Evolutionary conservation across 2,888 invertebrate species (phyloP).

Genomic region (Meiosimyza platycephala): DNA sequence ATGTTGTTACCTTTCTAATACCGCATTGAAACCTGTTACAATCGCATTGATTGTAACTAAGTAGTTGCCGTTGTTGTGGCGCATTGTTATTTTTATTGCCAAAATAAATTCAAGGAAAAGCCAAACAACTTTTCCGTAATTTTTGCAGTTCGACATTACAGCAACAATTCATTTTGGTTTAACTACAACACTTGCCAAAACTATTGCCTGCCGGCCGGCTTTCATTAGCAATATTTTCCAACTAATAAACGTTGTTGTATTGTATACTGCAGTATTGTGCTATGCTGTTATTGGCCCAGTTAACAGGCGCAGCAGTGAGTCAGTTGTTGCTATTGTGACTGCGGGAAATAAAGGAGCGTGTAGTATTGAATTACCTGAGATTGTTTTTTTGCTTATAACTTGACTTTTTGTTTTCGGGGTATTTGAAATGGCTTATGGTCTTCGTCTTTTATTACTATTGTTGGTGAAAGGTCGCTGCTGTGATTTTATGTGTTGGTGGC

Average conservation of each 20-base stretch:
- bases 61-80: neutral
- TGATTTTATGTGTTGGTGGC: neutral
- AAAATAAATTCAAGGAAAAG: no score
- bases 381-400: neutral
- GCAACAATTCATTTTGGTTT: neutral
- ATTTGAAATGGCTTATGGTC: slow-evolving; percentile 5
- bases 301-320: slow-evolving; percentile 9
- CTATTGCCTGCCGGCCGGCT: slow-evolving; percentile 21
- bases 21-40: slow-evolving; percentile 6
- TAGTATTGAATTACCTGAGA: slow-evolving; percentile 19
- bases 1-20: slow-evolving; percentile 27
- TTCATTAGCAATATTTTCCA: neutral
- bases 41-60: neutral
- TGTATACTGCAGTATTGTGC: neutral
- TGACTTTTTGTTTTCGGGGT: neutral
- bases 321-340: neutral
- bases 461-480: slow-evolving; percentile 32
- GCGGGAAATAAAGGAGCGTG: neutral
- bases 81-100: neutral
- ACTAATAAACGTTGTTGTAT: neutral
- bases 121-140: slow-evolving; percentile 3
- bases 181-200: neutral
- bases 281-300: slow-evolving; percentile 23
- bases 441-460: neutral
- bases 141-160: no score